A percentile compares a stretch with the other conserved stretches of the same genome.
phyloP scores from a whole-genome alignment of 2,797 vertebrate species.

The Poliocrania exsul region DNA sequence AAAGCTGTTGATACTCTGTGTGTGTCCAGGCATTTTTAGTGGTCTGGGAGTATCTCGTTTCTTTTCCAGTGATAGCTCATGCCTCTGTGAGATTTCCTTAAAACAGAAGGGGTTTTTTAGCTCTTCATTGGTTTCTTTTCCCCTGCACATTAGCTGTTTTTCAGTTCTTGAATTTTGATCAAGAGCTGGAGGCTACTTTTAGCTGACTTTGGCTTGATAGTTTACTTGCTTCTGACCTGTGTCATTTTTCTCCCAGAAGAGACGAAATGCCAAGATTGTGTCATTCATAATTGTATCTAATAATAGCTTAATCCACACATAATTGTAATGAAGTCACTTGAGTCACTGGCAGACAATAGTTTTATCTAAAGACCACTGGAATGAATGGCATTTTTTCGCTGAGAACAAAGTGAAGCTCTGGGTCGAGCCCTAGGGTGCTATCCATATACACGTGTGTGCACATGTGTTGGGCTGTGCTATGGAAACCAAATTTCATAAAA shows the following conservation, averaged over 20 bases:
- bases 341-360: background rate
- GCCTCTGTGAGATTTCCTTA: background rate
- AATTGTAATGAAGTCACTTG: background rate
- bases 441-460: fast-evolving
- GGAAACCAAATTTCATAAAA: slow-evolving; percentile 16
- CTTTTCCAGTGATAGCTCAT: background rate
- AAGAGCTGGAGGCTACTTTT: background rate
- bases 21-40: background rate
- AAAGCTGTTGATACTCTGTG: background rate
- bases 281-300: background rate
- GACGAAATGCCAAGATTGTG: background rate
- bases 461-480: background rate
- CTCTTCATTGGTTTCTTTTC: background rate
- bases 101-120: background rate
- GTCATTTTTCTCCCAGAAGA: background rate
- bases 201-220: background rate
- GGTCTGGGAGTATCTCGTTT: background rate
- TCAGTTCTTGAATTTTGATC: slow-evolving; percentile 10
- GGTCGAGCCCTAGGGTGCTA: background rate
- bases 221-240: background rate
- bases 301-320: background rate
- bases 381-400: background rate
- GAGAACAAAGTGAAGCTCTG: background rate
- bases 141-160: background rate
- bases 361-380: background rate